Evolutionary conservation across 2,113 vertebrate genomes (phyloP).

Genomic region (Gallinago undulata): DNA sequence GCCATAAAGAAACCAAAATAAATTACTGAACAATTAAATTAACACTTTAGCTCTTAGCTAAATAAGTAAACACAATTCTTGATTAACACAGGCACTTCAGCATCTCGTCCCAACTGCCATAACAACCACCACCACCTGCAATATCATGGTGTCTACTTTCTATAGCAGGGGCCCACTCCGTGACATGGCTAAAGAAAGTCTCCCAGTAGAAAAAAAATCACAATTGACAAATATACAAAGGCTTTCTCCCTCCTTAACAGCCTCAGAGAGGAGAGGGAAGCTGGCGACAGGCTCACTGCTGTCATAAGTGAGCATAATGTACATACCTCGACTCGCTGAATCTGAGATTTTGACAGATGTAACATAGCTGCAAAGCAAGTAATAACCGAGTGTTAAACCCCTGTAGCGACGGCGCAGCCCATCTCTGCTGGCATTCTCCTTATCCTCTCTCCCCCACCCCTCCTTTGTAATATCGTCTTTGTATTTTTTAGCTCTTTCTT

Average conservation of each 20-base stretch:
- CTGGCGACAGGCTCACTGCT: neutral
- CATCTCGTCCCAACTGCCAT: neutral
- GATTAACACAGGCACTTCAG: neutral
- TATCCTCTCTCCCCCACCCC: neutral
- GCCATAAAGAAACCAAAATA: neutral
- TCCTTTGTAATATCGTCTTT: neutral
- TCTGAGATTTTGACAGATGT: constrained; percentile 51
- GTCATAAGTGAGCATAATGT: constrained; percentile 28
- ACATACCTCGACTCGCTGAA: constrained; percentile 40
- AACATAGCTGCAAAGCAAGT: constrained; percentile 53
- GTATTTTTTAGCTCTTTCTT: constrained; percentile 9
- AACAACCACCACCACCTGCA: neutral
- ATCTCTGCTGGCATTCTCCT: constrained; percentile 12
- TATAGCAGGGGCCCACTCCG: neutral
- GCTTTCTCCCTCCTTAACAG: neutral
- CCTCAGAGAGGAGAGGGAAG: neutral
- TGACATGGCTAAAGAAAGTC: neutral
- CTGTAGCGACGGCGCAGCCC: neutral
- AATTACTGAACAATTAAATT: neutral
- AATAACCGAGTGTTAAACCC: constrained; percentile 28
- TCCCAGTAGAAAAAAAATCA: neutral
- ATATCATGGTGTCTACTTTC: rapidly evolving
- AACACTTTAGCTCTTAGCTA: neutral
- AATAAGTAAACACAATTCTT: neutral
- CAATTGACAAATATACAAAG: neutral